These are phyloP conservation scores for Petrolisthes cinctipes DNA, from an alignment of 2,888 invertebrate genomes.

Conservation along the genomic window DNA sequence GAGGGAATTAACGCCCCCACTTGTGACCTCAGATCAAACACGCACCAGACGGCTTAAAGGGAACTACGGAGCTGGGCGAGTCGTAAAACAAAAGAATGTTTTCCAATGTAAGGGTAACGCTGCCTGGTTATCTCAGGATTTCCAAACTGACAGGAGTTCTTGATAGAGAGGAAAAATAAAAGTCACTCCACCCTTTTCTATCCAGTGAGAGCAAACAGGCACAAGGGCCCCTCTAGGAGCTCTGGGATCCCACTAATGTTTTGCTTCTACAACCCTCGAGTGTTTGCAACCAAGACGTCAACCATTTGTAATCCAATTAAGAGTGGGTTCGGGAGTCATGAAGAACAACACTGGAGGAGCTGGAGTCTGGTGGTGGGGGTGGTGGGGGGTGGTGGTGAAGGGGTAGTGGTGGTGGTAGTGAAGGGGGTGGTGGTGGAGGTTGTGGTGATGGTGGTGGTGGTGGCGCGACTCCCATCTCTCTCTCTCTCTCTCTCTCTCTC, in stretches of 20 bases:
- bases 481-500: slow-evolving; percentile 3
- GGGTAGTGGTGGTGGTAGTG: too few relatives aligned
- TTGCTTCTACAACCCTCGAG: slow-evolving; percentile 54
- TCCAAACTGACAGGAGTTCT: slow-evolving; percentile 47
- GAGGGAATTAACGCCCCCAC: slow-evolving; percentile 38
- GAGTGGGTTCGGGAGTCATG: slow-evolving; percentile 44
- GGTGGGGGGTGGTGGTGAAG: neutral
- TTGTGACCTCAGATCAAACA: slow-evolving; percentile 32
- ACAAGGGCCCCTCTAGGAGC: slow-evolving; percentile 24
- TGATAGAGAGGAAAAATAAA: slow-evolving; percentile 51
- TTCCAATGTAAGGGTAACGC: slow-evolving; percentile 33
- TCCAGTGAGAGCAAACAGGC: slow-evolving; percentile 51
- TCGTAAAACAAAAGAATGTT: slow-evolving; percentile 40
- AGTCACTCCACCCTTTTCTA: slow-evolving; percentile 47
- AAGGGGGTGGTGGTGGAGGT: too few relatives aligned
- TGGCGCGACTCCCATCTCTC: slow-evolving; percentile 14
- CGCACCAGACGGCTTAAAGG: slow-evolving; percentile 28
- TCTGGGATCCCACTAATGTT: slow-evolving; percentile 42
- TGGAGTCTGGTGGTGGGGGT: neutral
- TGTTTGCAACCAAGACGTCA: slow-evolving; percentile 56
- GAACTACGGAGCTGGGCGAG: slow-evolving; percentile 2
- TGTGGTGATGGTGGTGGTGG: too few relatives aligned
- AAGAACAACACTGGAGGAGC: slow-evolving; percentile 43
- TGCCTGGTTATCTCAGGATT: slow-evolving; percentile 41
- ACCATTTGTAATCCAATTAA: slow-evolving; percentile 55